A percentile compares a stretch with the other conserved stretches of the same genome.
Conservation (phyloP, 2,888 invertebrate genomes). For the Temnothorax unifasciatus region DNA sequence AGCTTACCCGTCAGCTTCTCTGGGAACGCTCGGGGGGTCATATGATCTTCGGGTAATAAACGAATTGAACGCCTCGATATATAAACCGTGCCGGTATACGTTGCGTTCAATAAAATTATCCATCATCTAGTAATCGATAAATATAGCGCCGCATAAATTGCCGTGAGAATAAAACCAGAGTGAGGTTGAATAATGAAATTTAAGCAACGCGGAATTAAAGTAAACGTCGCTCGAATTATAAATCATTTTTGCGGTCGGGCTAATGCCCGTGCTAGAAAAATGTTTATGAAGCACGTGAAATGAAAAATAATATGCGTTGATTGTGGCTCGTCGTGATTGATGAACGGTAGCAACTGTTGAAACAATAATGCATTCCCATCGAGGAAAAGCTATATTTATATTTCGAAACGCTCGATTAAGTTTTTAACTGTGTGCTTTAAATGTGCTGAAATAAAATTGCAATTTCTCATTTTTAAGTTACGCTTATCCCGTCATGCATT, state of each 20-base stretch:
- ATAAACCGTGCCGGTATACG: not conserved
- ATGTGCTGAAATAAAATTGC: not conserved
- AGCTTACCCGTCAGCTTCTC: conserved; percentile 33
- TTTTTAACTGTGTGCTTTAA: not conserved
- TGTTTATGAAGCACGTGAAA: not conserved
- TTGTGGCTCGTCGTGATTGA: not conserved
- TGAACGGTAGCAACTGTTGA: not conserved
- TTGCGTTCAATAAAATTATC: conserved; percentile 39
- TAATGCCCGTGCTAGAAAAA: not conserved
- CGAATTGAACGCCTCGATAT: conserved; percentile 2
- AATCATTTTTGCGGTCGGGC: conserved; percentile 8
- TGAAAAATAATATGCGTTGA: not conserved
- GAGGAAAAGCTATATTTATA: not conserved
- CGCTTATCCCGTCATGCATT: not conserved
- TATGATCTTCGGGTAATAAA: conserved; percentile 26
- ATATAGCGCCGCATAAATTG: conserved; percentile 7
- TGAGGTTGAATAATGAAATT: conserved; percentile 15
- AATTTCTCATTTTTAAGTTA: not conserved
- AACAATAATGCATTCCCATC: not conserved
- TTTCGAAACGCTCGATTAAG: conserved; percentile 4
- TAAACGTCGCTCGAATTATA: not conserved
- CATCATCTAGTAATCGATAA: conserved; percentile 23
- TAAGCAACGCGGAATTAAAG: conserved; percentile 9
- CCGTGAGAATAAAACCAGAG: not conserved
- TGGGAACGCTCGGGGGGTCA: conserved; percentile 13